Base-by-base conservation (phyloP, 2,113 vertebrate species). In the Mungos mungo region DNA sequence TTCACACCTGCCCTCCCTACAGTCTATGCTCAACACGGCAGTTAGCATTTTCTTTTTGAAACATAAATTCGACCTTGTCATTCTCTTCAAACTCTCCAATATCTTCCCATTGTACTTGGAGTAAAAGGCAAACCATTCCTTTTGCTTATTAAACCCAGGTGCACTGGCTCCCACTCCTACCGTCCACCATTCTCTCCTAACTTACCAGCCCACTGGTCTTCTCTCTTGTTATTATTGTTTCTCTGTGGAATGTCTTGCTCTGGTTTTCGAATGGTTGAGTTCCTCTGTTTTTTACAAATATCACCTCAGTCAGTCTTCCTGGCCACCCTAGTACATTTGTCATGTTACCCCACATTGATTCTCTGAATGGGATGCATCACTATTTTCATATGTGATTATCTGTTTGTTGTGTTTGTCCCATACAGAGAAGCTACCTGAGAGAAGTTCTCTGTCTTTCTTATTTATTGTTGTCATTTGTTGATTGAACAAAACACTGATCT, bases 361-460 rank as follows among this genome's bases (percentile, higher is more conserved):
- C 10, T 97, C 52, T 68, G 19, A 35, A 6, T 57, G 12, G 57
- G 19, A 66, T 5, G 0, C 27, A 50, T 88, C 71, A 71, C 54
- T 90, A 2, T 74, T 95, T 96, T 71, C 45, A 0, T 95, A 47
- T 72, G 1, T 90, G 68, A 41, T 41, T 57, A 54, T 60, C 29
- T 87, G 33, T 94, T 52, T 60, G 45, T 95, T 95, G 23, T 92
- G 63, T 91, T 93, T 93, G 52, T 86, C 21, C 13, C 35, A 35
- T 66, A 7, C 29, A 41, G 79, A 90, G 27, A 88, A 93, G 11
- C 21, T 89, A 35, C 71, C 29, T 74, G 41, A 71, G 35, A 85
- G 65, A 95, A 96, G 19, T 93, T 74, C 60, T 16, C 29, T 88
- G 27, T 92, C 72, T 95, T 93, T 83, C 38, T 95, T 86, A 85